Evolutionary conservation across 2,888 invertebrate species (phyloP), one percentile per base, ranked within the genome.

Genomic region (Agrochola macilenta): DNA sequence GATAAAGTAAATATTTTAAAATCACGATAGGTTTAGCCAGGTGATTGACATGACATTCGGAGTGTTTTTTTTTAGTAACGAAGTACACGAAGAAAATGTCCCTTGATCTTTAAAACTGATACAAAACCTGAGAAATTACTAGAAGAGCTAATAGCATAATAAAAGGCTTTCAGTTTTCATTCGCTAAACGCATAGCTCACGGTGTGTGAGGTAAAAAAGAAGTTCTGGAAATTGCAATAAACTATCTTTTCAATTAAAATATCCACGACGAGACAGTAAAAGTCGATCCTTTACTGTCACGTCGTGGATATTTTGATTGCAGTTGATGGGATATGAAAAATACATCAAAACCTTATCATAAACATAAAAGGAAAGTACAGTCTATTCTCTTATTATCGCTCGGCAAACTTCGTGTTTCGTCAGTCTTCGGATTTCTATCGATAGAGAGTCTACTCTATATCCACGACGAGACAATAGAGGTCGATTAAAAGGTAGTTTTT

Each of bases 141-240:
- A 54, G 20, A 20, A 30, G 30, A 30, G 60, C 30, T 20, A 30
- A 61, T 11, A 20, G 20, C 11, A 1, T 30, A 30, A 30, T 30
- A 30, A 1, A 11, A n/a, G 4, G 1, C 2, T 9, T 17, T n/a
- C n/a, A 23, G 14, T 64, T n/a, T 17, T 17, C 17, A 64, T 64
- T 65, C 17, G n/a, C 3, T 17, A 43, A 20, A 65, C 17, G 11
- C 14, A 0, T 12, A 17, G 49, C 49, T 17, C 17, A 39, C 23
- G 14, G 9, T 23, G 57, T 23, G 57, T 57, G 23, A 26, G 35
- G 35, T 35, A 35, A 35, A 35, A 69, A 74, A 66, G 46, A 84
- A 39, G 49, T 79, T 78, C 69, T 81, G 57, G 74, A 58, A 74
- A 74, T 77, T 74, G 46, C 58, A 49, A 54, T 39, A 76, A 65